These are phyloP conservation scores for Diadophis punctatus DNA, from an alignment of 2,113 vertebrate genomes.

Conservation along the genomic window DNA sequence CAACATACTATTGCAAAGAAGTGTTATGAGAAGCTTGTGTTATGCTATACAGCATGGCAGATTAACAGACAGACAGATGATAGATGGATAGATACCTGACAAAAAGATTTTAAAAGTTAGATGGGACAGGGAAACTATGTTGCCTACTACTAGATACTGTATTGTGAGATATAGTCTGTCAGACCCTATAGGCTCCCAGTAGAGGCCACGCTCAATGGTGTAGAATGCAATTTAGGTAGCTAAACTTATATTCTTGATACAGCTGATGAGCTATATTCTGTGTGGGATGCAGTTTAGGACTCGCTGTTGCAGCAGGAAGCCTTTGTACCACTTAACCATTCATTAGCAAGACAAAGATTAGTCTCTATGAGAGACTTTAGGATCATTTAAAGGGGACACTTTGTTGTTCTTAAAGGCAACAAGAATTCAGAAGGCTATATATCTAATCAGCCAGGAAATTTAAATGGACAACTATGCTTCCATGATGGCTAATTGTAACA, in stretches of 20 bases:
- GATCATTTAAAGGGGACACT: constrained; percentile 25
- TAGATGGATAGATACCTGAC: neutral
- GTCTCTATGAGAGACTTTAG: constrained; percentile 75
- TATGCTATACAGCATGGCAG: neutral
- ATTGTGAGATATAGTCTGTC: neutral
- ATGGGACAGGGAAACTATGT: neutral
- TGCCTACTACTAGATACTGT: neutral
- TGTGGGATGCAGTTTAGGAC: constrained; percentile 80
- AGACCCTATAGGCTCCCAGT: neutral
- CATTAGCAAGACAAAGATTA: constrained; percentile 71
- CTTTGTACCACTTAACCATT: constrained; percentile 80
- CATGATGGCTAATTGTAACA: constrained; percentile 40
- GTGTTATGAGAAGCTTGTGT: neutral
- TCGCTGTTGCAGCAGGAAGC: constrained; percentile 76
- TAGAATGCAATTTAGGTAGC: neutral
- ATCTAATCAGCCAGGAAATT: constrained; percentile 38
- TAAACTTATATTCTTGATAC: constrained; percentile 71
- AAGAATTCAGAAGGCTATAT: constrained; percentile 1
- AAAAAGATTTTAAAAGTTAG: neutral
- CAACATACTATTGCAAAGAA: neutral
- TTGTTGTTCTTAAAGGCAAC: neutral
- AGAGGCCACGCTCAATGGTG: neutral
- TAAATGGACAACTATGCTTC: constrained; percentile 12
- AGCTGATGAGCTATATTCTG: constrained; percentile 80
- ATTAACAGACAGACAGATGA: neutral